Evolutionary conservation across 2,113 vertebrate species (phyloP).

Genomic region (Pica pica): DNA sequence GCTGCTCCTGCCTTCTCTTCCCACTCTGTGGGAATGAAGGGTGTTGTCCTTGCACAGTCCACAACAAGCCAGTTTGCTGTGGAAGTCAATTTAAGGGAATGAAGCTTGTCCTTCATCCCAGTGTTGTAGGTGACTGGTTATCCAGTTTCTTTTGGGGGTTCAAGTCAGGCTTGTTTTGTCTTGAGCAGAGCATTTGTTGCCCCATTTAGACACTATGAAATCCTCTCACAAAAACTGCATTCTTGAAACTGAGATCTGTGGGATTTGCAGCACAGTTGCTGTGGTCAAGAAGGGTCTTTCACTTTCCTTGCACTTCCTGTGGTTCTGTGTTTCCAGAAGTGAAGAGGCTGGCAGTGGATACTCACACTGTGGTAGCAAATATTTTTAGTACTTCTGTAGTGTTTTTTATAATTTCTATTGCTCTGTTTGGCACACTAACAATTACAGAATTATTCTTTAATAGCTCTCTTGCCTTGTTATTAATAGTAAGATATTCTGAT

Average conservation of each 20-base stretch:
- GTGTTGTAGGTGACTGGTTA: not conserved
- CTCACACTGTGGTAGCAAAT: not conserved
- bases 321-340: not conserved
- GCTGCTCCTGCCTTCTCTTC: not conserved
- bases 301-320: not conserved
- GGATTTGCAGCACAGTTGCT: not conserved
- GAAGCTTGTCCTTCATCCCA: not conserved
- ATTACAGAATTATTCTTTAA: not conserved
- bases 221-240: not conserved
- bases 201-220: not conserved
- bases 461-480: not conserved
- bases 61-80: not conserved
- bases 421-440: not conserved
- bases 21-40: fast-evolving
- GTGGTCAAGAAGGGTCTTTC: not conserved
- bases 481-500: not conserved
- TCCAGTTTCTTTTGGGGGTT: not conserved
- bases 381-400: not conserved
- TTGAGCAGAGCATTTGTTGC: not conserved
- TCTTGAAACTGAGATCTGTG: not conserved
- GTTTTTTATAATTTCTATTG: not conserved
- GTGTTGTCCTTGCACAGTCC: not conserved
- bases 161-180: not conserved
- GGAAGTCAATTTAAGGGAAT: not conserved
- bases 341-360: not conserved